These are phyloP conservation scores for Bradypus variegatus DNA, from an alignment of 2,797 vertebrate species.

Conservation along the genomic window DNA sequence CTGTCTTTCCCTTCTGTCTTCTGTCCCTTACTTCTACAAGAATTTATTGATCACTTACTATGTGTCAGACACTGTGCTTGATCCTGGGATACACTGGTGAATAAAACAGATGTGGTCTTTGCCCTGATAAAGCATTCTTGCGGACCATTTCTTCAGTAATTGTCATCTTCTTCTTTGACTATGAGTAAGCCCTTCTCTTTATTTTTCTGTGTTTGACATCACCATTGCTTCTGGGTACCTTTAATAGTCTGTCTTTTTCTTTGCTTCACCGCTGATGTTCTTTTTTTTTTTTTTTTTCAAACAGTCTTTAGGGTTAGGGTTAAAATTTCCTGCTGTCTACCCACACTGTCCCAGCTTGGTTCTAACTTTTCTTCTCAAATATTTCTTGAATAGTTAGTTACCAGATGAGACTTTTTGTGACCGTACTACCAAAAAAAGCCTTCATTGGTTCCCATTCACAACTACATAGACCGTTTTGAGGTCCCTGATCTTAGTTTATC, in stretches of 20 bases:
- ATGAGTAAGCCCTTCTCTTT: not conserved
- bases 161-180: not conserved
- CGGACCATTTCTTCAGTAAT: not conserved
- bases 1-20: not conserved
- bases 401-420: constrained; percentile 14
- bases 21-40: not conserved
- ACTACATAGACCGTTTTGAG: not conserved
- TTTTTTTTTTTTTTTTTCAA: not conserved
- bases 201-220: not conserved
- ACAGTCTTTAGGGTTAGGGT: not conserved
- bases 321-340: not conserved
- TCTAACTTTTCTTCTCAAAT: not conserved
- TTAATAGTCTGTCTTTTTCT: not conserved
- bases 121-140: not conserved
- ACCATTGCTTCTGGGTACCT: not conserved
- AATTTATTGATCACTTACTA: not conserved
- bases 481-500: not conserved
- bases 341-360: not conserved
- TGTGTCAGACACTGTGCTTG: not conserved
- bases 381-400: not conserved
- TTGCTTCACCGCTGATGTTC: not conserved
- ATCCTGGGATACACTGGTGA: not conserved
- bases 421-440: not conserved
- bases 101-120: not conserved
- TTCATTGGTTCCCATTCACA: not conserved